Evolutionary conservation across 2,888 invertebrate species (phyloP).

Genomic region (Kuschelorhynchus macadamiae): DNA sequence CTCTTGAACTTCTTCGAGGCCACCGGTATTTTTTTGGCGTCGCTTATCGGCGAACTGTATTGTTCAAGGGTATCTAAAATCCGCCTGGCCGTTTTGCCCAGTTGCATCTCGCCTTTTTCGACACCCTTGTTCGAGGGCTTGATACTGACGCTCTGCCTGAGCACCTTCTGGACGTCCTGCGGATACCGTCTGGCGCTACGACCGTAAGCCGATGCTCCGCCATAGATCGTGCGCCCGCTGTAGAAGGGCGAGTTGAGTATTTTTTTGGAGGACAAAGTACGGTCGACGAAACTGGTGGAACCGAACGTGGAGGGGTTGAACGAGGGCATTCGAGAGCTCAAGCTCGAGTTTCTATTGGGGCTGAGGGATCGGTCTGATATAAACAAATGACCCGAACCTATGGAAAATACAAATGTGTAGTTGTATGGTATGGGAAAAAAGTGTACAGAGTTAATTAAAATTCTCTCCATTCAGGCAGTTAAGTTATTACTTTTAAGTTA

Average conservation of each 20-base stretch:
- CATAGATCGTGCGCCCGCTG: conserved; percentile 81
- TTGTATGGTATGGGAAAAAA: too few species aligned
- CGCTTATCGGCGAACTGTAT: conserved; percentile 84
- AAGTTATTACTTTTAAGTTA: too few species aligned
- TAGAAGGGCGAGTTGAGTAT: conserved; percentile 80
- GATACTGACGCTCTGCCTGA: conserved; percentile 66
- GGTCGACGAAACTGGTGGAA: conserved; percentile 67
- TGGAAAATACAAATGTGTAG: not conserved
- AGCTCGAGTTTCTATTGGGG: conserved; percentile 63
- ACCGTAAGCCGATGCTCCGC: conserved; percentile 78
- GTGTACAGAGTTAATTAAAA: too few species aligned
- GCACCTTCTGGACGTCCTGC: conserved; percentile 47
- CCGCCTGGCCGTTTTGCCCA: conserved; percentile 83
- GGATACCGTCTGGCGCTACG: conserved; percentile 55
- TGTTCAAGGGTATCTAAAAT: conserved; percentile 86
- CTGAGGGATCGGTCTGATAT: conserved; percentile 63
- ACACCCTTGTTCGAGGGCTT: conserved; percentile 67
- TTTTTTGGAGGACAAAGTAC: conserved; percentile 67
- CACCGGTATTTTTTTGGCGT: conserved; percentile 84
- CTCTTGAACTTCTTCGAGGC: conserved; percentile 60
- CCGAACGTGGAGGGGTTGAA: conserved; percentile 69
- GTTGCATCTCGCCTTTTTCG: conserved; percentile 64
- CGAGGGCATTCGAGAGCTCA: conserved; percentile 70
- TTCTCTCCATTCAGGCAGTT: too few species aligned
- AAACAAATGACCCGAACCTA: conserved; percentile 43